phyloP scores from a whole-genome alignment of 1,140 invertebrate genomes.

The Oreohelix idahoensis region DNA sequence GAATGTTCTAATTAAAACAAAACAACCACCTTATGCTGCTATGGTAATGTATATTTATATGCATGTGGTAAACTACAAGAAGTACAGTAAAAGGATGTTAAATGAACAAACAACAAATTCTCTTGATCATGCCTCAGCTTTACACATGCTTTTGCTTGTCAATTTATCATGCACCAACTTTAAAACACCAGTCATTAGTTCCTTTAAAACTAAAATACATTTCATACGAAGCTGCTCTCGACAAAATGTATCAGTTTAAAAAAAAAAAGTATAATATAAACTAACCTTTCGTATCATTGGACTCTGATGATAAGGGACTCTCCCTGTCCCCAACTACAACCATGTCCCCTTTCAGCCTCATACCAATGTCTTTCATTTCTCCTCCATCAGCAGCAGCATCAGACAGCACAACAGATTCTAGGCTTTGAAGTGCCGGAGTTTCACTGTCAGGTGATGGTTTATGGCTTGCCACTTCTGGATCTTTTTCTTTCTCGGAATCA shows the following conservation, averaged over 20 bases:
- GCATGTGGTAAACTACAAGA: too few relatives aligned
- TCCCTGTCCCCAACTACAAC: slow-evolving; percentile 65
- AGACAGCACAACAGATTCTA: neutral
- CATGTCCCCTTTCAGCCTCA: slow-evolving; percentile 66
- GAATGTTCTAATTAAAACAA: too few relatives aligned
- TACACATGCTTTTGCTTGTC: too few relatives aligned
- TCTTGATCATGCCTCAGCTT: too few relatives aligned
- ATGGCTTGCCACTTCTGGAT: neutral
- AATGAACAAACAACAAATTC: too few relatives aligned
- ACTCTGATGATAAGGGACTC: slow-evolving; percentile 61
- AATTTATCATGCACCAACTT: too few relatives aligned
- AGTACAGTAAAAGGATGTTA: too few relatives aligned
- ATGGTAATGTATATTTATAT: too few relatives aligned
- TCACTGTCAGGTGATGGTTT: neutral
- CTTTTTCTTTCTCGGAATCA: neutral
- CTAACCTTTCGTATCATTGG: slow-evolving; percentile 63
- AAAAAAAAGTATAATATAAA: neutral
- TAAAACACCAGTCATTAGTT: too few relatives aligned
- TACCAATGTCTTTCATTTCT: neutral
- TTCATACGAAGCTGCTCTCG: too few relatives aligned
- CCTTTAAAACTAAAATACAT: too few relatives aligned
- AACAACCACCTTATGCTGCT: too few relatives aligned
- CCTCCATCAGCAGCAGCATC: neutral
- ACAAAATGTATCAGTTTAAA: neutral
- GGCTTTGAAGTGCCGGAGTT: neutral